Conservation (phyloP, 1,140 invertebrate genomes). For the Dendroctonus ponderosae region DNA sequence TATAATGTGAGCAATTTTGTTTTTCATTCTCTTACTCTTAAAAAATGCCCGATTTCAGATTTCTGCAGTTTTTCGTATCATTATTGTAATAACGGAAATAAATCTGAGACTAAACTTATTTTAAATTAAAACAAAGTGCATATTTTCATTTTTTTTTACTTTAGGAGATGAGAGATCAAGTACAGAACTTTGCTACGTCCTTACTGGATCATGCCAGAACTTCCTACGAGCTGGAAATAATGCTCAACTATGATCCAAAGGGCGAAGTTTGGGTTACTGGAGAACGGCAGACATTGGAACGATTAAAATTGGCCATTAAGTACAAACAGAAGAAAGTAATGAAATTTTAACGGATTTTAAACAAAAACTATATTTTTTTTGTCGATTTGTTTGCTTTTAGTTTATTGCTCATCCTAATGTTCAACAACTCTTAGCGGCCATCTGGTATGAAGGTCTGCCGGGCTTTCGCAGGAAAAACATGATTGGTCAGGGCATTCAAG, state of each 20-base stretch:
- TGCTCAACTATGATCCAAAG: constrained; percentile 79
- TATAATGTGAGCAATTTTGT: constrained; percentile 72
- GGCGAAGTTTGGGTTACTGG: constrained; percentile 64
- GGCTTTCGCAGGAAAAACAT: constrained; percentile 77
- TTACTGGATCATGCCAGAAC: constrained; percentile 84
- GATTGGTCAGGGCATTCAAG: constrained; percentile 61
- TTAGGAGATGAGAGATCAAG: constrained; percentile 38
- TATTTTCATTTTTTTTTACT: constrained; percentile 10
- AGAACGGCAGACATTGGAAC: constrained; percentile 73
- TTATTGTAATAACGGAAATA: too few relatives aligned
- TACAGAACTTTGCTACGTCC: constrained; percentile 74
- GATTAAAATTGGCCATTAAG: constrained; percentile 84
- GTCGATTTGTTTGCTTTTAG: constrained; percentile 51
- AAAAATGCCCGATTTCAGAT: too few relatives aligned
- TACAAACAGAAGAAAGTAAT: constrained; percentile 89
- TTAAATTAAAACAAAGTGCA: too few relatives aligned
- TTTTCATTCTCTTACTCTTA: too few relatives aligned
- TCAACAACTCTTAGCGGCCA: constrained; percentile 82
- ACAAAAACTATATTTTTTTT: constrained; percentile 6
- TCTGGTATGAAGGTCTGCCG: constrained; percentile 91
- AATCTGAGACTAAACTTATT: too few relatives aligned
- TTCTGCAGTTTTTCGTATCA: too few relatives aligned
- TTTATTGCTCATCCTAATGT: constrained; percentile 91
- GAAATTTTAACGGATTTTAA: background rate
- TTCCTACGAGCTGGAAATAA: constrained; percentile 85